A percentile compares a stretch with the other conserved stretches of the same genome.
Evolutionary conservation across 2,888 invertebrate genomes (phyloP).

Genomic region (Hydroisotoma schaefferi): DNA sequence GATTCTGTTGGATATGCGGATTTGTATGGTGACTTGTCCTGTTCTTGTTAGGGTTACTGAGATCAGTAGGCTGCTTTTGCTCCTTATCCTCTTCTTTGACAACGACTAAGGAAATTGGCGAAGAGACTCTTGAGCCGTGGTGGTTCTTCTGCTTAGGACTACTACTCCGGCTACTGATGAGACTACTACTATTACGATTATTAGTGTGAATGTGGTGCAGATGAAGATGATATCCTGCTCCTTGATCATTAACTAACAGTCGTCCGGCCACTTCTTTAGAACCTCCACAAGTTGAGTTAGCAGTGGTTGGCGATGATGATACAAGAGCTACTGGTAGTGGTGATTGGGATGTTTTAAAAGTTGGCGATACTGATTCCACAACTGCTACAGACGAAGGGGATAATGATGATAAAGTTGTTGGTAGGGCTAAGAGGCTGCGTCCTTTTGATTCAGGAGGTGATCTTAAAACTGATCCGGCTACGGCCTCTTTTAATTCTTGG

Average conservation of each 20-base stretch:
- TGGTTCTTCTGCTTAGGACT: too few species aligned
- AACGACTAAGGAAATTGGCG: neutral
- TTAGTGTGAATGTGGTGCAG: conserved; percentile 8
- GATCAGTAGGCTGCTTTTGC: conserved; percentile 38
- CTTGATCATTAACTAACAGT: neutral
- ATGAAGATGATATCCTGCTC: conserved; percentile 1
- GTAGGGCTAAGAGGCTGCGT: conserved; percentile 1
- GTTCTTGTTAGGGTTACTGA: conserved; percentile 36
- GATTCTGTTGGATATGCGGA: conserved; percentile 28
- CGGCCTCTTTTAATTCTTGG: conserved; percentile 24
- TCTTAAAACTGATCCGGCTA: conserved; percentile 26
- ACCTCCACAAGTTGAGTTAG: neutral
- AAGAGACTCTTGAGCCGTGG: neutral
- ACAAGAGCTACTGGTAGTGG: neutral
- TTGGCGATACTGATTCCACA: neutral
- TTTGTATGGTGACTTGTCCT: conserved; percentile 31
- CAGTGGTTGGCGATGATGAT: neutral
- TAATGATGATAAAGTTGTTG: conserved; percentile 7
- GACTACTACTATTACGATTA: neutral
- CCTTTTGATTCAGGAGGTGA: neutral
- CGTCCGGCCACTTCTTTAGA: neutral
- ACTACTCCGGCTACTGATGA: neutral
- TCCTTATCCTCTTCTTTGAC: conserved; percentile 21
- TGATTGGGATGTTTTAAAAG: neutral
- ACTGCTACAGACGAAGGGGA: too few species aligned